Percentiles rank a stretch among this genome's conserved stretches.
These are phyloP conservation scores for Catostomus latipinnis DNA, from an alignment of 2,797 vertebrate genomes.

Conservation along the genomic window DNA sequence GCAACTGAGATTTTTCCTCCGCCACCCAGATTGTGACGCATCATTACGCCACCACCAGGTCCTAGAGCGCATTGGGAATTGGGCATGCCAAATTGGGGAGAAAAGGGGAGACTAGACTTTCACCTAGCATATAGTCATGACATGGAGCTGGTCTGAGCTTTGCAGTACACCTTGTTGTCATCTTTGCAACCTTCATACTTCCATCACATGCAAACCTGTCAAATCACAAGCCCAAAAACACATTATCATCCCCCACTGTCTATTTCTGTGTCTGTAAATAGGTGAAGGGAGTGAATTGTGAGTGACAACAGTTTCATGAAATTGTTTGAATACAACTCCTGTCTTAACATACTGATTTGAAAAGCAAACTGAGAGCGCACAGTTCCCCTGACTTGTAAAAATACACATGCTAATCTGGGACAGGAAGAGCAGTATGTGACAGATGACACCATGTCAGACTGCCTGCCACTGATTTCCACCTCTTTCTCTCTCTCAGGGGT, in stretches of 20 bases:
- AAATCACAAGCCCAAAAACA: conserved; percentile 14
- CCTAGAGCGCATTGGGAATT: too few relatives aligned
- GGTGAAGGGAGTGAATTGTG: conserved; percentile 1
- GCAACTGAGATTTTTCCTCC: too few relatives aligned
- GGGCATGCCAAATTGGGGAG: too few relatives aligned
- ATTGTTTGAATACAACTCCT: conserved; percentile 1
- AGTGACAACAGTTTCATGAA: not conserved
- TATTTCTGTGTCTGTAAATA: conserved; percentile 1
- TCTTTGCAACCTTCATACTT: not conserved
- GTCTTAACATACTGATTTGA: conserved; percentile 3
- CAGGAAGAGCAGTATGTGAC: conserved; percentile 1
- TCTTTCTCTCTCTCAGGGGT: conserved; percentile 79
- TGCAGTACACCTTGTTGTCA: too few relatives aligned
- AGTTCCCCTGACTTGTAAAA: not conserved
- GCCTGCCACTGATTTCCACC: not conserved
- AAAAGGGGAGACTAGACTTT: too few relatives aligned
- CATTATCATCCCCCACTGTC: not conserved
- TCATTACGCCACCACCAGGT: too few relatives aligned
- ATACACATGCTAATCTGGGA: not conserved
- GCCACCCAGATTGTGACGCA: too few relatives aligned
- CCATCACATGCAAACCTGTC: conserved; percentile 14
- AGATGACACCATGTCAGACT: not conserved
- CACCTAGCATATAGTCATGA: too few relatives aligned
- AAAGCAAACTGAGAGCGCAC: not conserved
- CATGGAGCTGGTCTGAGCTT: too few relatives aligned